These are phyloP conservation scores for Eudemis profundana DNA, from an alignment of 2,888 invertebrate species.

Conservation along the genomic window DNA sequence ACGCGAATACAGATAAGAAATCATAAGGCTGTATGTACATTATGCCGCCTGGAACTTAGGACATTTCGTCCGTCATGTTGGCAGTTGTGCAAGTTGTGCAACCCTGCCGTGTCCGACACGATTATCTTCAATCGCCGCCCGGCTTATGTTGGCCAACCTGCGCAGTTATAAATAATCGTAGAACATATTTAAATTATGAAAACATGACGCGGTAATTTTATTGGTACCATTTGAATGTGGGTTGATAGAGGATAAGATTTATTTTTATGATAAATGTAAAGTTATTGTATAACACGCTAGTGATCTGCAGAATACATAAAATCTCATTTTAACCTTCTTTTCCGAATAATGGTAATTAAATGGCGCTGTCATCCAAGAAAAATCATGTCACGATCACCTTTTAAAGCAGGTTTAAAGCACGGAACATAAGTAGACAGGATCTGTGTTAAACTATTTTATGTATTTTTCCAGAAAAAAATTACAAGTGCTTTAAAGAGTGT, in stretches of 20 bases:
- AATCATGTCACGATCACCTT: too few relatives aligned
- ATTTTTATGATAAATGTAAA: slow-evolving; percentile 22
- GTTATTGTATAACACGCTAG: slow-evolving; percentile 6
- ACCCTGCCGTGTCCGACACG: slow-evolving; percentile 40
- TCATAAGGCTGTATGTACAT: slow-evolving; percentile 15
- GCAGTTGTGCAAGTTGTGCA: slow-evolving; percentile 35
- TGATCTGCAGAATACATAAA: too few relatives aligned
- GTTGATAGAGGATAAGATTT: slow-evolving; percentile 27
- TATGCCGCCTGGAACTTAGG: slow-evolving; percentile 2
- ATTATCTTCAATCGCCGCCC: slow-evolving; percentile 42
- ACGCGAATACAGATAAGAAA: slow-evolving; percentile 23
- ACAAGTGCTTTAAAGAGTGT: too few relatives aligned
- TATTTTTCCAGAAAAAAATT: too few relatives aligned
- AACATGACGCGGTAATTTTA: slow-evolving; percentile 41
- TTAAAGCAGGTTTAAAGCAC: too few relatives aligned
- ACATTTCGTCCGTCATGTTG: slow-evolving; percentile 29
- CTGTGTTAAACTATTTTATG: too few relatives aligned
- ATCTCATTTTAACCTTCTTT: too few relatives aligned
- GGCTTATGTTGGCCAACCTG: slow-evolving; percentile 42
- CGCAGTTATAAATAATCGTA: slow-evolving; percentile 32
- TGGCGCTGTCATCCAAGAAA: too few relatives aligned
- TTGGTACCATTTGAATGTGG: slow-evolving; percentile 30
- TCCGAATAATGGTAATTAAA: too few relatives aligned
- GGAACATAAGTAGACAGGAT: too few relatives aligned
- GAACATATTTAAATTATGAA: slow-evolving; percentile 42